A percentile compares a stretch with the other conserved stretches of the same genome.
Evolutionary conservation across 2,797 vertebrate species (phyloP).

Genomic region (Stomatorhinus walkeri): DNA sequence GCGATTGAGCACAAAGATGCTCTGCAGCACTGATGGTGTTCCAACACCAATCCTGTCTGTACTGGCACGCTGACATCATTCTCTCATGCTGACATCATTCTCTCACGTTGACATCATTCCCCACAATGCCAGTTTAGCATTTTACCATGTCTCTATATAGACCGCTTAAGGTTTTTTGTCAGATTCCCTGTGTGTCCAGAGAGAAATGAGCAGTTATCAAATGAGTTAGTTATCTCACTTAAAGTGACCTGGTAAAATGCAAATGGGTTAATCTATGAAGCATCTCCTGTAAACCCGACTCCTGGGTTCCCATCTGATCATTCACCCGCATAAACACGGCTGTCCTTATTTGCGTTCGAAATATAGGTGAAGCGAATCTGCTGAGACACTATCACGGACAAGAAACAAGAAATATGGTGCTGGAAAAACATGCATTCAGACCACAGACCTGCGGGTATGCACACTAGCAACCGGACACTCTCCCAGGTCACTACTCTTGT

Average conservation of each 20-base stretch:
- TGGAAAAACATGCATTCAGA: not conserved
- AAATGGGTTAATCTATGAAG: not conserved
- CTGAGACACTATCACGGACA: not conserved
- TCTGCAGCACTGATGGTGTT: not conserved
- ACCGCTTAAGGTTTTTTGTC: not conserved
- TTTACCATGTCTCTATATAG: not conserved
- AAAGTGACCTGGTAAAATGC: not conserved
- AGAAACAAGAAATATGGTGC: not conserved
- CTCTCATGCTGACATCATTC: not conserved
- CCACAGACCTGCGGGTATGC: not conserved
- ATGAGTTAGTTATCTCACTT: not conserved
- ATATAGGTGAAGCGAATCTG: not conserved
- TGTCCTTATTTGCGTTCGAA: not conserved
- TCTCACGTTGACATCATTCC: not conserved
- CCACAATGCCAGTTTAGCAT: not conserved
- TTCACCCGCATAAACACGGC: not conserved
- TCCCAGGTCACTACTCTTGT: not conserved
- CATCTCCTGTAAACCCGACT: not conserved
- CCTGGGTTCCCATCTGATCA: not conserved
- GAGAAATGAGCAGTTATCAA: not conserved
- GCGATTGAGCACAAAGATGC: not conserved
- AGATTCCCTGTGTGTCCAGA: not conserved
- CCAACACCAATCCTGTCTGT: not conserved
- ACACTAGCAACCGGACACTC: not conserved
- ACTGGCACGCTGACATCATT: not conserved